A percentile compares a stretch with the other conserved stretches of the same genome.
Evolutionary conservation across 2,113 vertebrate species (phyloP).

Genomic region (Strix uralensis): DNA sequence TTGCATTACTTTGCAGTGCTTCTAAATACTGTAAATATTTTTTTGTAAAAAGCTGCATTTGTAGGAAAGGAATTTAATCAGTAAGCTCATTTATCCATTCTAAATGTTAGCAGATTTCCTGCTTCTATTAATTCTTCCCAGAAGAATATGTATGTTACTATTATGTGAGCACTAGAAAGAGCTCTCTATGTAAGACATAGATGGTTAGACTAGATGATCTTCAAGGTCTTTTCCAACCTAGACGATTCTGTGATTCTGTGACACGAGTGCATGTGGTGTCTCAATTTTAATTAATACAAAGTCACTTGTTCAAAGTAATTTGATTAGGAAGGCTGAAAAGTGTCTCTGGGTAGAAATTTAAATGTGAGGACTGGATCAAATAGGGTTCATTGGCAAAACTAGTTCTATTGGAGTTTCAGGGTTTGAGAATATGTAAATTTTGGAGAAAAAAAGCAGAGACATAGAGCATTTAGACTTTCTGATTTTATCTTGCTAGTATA

Average conservation of each 20-base stretch:
- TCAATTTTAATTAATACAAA: background rate
- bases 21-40: background rate
- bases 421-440: background rate
- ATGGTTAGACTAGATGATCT: too few relatives aligned
- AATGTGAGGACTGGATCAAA: background rate
- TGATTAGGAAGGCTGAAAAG: background rate
- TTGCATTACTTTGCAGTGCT: background rate
- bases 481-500: background rate
- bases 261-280: background rate
- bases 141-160: background rate
- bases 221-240: too few relatives aligned
- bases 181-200: background rate
- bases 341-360: background rate
- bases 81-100: constrained; percentile 26
- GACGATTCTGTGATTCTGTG: too few relatives aligned
- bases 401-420: background rate
- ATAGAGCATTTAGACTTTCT: background rate
- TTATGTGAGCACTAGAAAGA: background rate
- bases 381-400: background rate
- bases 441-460: rapidly evolving
- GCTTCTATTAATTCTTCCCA: background rate
- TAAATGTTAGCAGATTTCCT: constrained; percentile 39
- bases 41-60: background rate
- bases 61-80: background rate
- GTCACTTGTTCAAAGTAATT: background rate